phyloP scores from a whole-genome alignment of 2,113 vertebrate species.

The Gymnogyps californianus region DNA sequence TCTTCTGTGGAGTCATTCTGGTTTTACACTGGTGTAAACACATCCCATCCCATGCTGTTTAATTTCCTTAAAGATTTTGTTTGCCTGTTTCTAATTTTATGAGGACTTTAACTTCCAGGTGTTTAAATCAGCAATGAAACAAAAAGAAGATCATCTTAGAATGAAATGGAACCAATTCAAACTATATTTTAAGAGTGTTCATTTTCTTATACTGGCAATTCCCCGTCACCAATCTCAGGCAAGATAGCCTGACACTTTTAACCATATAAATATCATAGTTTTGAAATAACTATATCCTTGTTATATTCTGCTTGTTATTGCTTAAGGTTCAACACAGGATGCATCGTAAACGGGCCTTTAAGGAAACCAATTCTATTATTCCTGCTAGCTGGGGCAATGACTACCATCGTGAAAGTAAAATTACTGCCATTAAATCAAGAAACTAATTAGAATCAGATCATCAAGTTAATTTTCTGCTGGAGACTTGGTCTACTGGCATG shows the following conservation, averaged over 20 bases:
- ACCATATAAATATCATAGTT: not conserved
- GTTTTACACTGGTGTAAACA: not conserved
- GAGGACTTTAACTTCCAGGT: slow-evolving; percentile 14
- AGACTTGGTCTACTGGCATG: not conserved
- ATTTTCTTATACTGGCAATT: not conserved
- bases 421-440: slow-evolving; percentile 29
- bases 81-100: not conserved
- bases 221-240: not conserved
- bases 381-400: not conserved
- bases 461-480: not conserved
- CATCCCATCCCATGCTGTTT: not conserved
- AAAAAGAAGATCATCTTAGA: not conserved
- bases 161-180: not conserved
- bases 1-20: not conserved
- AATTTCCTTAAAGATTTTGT: not conserved
- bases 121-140: slow-evolving; percentile 26
- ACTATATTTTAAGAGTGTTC: not conserved
- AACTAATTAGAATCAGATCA: slow-evolving; percentile 48
- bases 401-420: not conserved
- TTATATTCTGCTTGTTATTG: not conserved
- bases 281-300: not conserved
- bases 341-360: not conserved
- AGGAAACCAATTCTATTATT: not conserved
- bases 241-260: not conserved
- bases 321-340: slow-evolving; percentile 26